A percentile compares a stretch with the other conserved stretches of the same genome.
phyloP scores from a whole-genome alignment of 2,113 vertebrate species.

The Tachuris rubrigastra region DNA sequence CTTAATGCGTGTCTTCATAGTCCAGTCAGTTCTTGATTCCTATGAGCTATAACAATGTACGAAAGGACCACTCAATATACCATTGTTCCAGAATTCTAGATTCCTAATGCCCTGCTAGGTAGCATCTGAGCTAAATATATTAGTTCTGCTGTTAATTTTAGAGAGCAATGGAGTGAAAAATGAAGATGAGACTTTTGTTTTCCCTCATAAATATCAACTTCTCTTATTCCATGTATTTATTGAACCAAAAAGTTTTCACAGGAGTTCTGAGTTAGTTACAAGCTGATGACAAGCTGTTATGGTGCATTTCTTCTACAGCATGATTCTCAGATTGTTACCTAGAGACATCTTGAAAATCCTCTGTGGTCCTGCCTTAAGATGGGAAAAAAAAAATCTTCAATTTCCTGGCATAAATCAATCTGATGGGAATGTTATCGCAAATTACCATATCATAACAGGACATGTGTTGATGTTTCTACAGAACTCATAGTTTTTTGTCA shows the following conservation, averaged over 20 bases:
- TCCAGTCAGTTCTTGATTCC: neutral
- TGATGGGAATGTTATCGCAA: slow-evolving; percentile 50
- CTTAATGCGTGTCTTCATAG: neutral
- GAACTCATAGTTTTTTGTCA: neutral
- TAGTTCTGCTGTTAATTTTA: neutral
- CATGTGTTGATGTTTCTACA: neutral
- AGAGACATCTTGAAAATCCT: slow-evolving; percentile 25
- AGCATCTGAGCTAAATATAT: neutral
- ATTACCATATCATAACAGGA: slow-evolving; percentile 40
- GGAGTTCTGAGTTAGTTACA: neutral
- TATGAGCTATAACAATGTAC: neutral
- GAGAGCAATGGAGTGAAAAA: neutral
- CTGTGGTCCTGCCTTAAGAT: neutral
- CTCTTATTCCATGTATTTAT: neutral
- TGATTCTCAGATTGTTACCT: slow-evolving; percentile 44
- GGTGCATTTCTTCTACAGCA: neutral
- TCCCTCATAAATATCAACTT: neutral
- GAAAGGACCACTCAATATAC: neutral
- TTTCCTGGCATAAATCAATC: slow-evolving; percentile 51
- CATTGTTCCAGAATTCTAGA: neutral
- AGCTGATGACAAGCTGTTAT: neutral
- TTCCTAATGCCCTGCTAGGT: neutral
- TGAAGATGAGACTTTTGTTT: neutral
- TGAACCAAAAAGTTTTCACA: neutral
- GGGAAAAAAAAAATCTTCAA: neutral